Conservation (phyloP, 2,797 vertebrate species). For the Pseudochirops corinnae region DNA sequence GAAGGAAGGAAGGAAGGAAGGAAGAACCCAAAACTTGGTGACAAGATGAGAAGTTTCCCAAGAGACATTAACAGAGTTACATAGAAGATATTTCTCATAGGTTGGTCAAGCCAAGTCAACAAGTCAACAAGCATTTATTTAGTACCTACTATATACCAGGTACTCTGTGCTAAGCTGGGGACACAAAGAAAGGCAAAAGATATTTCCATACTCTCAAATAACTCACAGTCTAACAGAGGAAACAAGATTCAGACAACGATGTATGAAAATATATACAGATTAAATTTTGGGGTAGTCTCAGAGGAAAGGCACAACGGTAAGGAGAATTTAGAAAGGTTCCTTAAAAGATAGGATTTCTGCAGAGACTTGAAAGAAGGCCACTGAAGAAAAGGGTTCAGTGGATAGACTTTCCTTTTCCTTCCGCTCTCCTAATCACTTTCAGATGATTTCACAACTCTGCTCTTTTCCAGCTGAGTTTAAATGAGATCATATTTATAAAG, state of each 20-base stretch:
- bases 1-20: neutral
- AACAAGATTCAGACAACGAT: neutral
- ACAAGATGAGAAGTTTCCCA: conserved; percentile 42
- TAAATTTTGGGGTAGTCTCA: neutral
- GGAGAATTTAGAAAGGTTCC: neutral
- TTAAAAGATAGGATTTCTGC: neutral
- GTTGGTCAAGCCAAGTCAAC: neutral
- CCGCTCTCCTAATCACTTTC: neutral
- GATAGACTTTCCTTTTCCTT: neutral
- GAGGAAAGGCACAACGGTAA: neutral
- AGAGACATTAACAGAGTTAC: neutral
- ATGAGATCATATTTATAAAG: neutral
- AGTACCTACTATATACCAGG: neutral
- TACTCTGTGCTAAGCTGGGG: neutral
- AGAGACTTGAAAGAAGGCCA: too few relatives aligned
- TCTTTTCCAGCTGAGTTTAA: neutral
- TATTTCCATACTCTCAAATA: neutral
- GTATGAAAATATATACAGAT: neutral
- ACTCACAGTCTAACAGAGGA: neutral
- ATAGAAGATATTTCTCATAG: neutral
- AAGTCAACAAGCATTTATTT: neutral
- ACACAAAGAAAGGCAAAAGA: neutral
- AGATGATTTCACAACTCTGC: neutral
- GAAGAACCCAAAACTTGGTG: neutral
- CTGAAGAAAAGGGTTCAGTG: neutral